Percentiles rank a stretch among this genome's conserved stretches.
These are phyloP conservation scores for Plusia festucae DNA, from an alignment of 2,888 invertebrate species.

Conservation along the genomic window DNA sequence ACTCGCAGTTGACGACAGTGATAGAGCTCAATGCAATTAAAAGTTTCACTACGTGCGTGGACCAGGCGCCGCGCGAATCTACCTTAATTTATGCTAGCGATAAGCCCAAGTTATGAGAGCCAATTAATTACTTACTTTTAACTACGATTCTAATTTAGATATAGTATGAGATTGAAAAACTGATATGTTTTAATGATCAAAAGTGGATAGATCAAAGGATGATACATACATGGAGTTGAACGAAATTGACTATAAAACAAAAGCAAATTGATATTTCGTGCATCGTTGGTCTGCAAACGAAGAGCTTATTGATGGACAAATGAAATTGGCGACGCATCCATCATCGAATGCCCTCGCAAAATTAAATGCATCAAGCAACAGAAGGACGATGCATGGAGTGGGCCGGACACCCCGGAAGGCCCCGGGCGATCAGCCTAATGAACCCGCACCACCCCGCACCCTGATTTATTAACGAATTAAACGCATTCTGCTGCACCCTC, in stretches of 20 bases:
- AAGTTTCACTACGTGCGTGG: slow-evolving; percentile 89
- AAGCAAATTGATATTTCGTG: slow-evolving; percentile 49
- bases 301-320: slow-evolving; percentile 60
- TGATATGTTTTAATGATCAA: slow-evolving; percentile 12
- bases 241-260: slow-evolving; percentile 42
- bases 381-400: slow-evolving; percentile 77
- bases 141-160: slow-evolving; percentile 76
- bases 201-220: slow-evolving; percentile 26
- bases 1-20: slow-evolving; percentile 85
- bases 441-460: slow-evolving; percentile 84
- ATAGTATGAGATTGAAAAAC: slow-evolving; percentile 31
- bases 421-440: slow-evolving; percentile 87
- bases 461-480: slow-evolving; percentile 90
- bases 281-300: slow-evolving; percentile 50
- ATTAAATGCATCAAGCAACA: slow-evolving; percentile 82
- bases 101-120: slow-evolving; percentile 85
- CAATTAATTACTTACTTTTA: slow-evolving; percentile 88
- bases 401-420: slow-evolving; percentile 84
- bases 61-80: slow-evolving; percentile 79
- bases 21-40: slow-evolving; percentile 89
- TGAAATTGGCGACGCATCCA: slow-evolving; percentile 74
- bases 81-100: slow-evolving; percentile 87
- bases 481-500: slow-evolving; percentile 88
- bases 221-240: slow-evolving; percentile 9
- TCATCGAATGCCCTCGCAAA: slow-evolving; percentile 76